phyloP scores from a whole-genome alignment of 1,140 invertebrate genomes.

The Meloidogyne exigua region DNA sequence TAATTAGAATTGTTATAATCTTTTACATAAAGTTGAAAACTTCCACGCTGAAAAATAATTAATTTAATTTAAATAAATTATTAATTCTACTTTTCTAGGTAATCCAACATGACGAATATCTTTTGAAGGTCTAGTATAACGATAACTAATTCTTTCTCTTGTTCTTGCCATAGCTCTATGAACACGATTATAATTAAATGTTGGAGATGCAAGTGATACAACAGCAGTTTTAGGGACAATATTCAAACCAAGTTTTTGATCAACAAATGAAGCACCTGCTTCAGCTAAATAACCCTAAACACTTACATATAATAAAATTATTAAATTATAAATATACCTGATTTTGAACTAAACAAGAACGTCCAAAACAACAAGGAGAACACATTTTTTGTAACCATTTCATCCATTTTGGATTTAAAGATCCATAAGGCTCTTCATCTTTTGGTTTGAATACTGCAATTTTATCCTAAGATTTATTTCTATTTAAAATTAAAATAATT shows the following conservation, averaged over 20 bases:
- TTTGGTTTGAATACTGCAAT: constrained; percentile 98
- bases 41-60: constrained; percentile 74
- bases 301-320: too few species aligned
- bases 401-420: constrained; percentile 98
- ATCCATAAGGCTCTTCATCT: constrained; percentile 97
- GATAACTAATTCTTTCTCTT: constrained; percentile 88
- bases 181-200: constrained; percentile 94
- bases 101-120: constrained; percentile 91
- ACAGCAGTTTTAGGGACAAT: constrained; percentile 87
- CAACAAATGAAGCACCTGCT: constrained; percentile 92
- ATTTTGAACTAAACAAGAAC: constrained; percentile 95
- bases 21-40: constrained; percentile 94
- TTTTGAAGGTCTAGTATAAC: constrained; percentile 84
- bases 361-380: constrained; percentile 97
- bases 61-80: background rate
- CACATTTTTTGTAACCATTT: constrained; percentile 99
- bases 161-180: constrained; percentile 90
- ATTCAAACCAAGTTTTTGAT: constrained; percentile 86
- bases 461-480: constrained; percentile 74
- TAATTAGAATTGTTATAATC: constrained; percentile 95
- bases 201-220: constrained; percentile 90
- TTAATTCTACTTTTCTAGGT: constrained; percentile 77
- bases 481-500: constrained; percentile 11
- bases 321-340: too few species aligned
- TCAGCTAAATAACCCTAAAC: constrained; percentile 90